Evolutionary conservation across 2,797 vertebrate species (phyloP).

Genomic region (Chromobotia macracanthus): DNA sequence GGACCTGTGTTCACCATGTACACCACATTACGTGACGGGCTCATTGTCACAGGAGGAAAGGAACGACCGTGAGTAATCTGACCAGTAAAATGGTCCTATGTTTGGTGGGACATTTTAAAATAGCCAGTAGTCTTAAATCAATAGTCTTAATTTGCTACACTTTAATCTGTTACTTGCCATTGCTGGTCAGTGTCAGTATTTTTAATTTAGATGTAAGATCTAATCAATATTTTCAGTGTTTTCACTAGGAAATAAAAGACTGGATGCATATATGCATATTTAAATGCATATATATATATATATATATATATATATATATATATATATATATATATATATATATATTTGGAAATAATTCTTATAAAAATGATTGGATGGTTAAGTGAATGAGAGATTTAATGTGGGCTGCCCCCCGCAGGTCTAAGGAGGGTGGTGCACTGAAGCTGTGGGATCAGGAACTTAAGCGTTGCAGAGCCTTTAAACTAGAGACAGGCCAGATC

Average conservation of each 20-base stretch:
- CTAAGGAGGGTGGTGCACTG: constrained; percentile 94
- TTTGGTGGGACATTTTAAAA: not conserved
- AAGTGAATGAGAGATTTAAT: constrained; percentile 27
- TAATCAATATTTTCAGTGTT: too few relatives aligned
- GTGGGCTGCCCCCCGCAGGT: constrained; percentile 73
- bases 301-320: too few relatives aligned
- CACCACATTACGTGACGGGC: constrained; percentile 93
- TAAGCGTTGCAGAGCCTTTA: constrained; percentile 93
- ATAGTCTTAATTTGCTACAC: not conserved
- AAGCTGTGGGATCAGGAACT: constrained; percentile 98
- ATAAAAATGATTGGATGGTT: not conserved
- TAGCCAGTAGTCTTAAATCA: not conserved
- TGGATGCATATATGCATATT: too few relatives aligned
- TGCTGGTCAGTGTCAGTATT: not conserved
- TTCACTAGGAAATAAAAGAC: too few relatives aligned
- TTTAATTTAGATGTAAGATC: too few relatives aligned
- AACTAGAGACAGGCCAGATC: constrained; percentile 89
- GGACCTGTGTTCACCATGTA: constrained; percentile 99
- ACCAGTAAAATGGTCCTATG: not conserved
- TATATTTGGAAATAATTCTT: too few relatives aligned
- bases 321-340: too few relatives aligned
- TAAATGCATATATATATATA: too few relatives aligned
- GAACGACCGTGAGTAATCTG: constrained; percentile 90
- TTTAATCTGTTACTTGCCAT: not conserved
- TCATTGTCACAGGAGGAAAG: constrained; percentile 98